Conservation (phyloP, 2,888 invertebrate species). For the Phyto melanocephala region DNA sequence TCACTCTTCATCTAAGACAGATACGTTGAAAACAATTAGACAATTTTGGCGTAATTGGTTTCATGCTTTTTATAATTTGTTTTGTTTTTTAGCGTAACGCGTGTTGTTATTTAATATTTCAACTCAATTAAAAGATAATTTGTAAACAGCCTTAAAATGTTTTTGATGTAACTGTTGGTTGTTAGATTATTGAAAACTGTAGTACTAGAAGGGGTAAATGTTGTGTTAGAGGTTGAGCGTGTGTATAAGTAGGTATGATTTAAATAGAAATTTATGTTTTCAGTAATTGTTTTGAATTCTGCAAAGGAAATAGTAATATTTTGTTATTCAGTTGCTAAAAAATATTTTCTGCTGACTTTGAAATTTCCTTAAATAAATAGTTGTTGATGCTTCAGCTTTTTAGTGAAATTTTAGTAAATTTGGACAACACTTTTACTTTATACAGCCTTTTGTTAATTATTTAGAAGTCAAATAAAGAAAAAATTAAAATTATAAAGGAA, state of each 20-base stretch:
- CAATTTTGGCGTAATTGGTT: slow-evolving; percentile 27
- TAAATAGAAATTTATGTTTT: no score
- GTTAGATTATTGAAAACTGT: background rate
- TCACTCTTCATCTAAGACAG: background rate
- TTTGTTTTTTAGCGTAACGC: slow-evolving; percentile 5
- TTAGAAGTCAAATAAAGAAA: no score
- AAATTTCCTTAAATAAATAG: no score
- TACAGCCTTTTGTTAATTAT: no score
- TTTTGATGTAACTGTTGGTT: slow-evolving; percentile 27
- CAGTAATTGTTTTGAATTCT: no score
- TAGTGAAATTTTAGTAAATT: no score
- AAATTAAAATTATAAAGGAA: no score
- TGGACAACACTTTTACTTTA: no score
- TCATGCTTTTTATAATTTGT: background rate
- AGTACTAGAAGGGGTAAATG: background rate
- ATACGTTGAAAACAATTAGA: slow-evolving; percentile 39
- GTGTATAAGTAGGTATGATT: background rate
- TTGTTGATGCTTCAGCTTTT: no score
- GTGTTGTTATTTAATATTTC: slow-evolving; percentile 56
- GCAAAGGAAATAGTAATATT: no score
- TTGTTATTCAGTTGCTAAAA: no score
- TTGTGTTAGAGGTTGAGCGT: background rate
- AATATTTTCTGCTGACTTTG: no score
- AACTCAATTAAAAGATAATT: slow-evolving; percentile 64
- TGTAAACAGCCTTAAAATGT: slow-evolving; percentile 47